Conservation (phyloP, 2,113 vertebrate genomes). For the Bujurquina vittata region DNA sequence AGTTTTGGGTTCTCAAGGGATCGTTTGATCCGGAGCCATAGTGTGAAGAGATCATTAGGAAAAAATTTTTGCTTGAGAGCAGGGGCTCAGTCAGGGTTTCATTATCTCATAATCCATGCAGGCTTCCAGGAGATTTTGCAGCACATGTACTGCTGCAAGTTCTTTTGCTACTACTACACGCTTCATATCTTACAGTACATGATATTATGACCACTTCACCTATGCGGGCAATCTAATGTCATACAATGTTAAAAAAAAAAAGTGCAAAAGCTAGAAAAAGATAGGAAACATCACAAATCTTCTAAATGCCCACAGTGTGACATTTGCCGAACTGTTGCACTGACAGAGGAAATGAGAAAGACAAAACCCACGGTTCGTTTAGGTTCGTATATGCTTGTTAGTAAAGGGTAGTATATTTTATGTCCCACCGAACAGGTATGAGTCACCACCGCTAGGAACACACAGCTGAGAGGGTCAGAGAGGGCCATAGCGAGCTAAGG, state of each 20-base stretch:
- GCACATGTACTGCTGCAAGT: neutral
- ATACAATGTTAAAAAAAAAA: neutral
- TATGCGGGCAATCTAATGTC: neutral
- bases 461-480: conserved; percentile 46
- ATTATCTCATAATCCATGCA: conserved; percentile 11
- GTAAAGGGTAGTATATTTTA: conserved; percentile 36
- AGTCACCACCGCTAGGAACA: conserved; percentile 63
- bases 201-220: neutral
- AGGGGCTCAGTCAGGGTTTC: neutral
- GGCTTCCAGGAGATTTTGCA: neutral
- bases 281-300: neutral
- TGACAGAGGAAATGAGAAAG: neutral
- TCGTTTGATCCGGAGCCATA: neutral
- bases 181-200: neutral
- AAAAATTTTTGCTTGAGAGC: conserved; percentile 15
- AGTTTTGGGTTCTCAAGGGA: neutral
- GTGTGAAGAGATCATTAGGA: conserved; percentile 17
- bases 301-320: neutral
- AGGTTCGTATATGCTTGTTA: conserved; percentile 55
- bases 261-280: neutral
- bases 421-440: conserved; percentile 53
- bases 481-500: conserved; percentile 48
- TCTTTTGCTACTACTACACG: neutral
- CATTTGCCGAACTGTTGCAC: neutral
- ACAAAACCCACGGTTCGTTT: conserved; percentile 21